These are phyloP conservation scores for Macquaria australasica DNA, from an alignment of 2,113 vertebrate species.

Conservation along the genomic window DNA sequence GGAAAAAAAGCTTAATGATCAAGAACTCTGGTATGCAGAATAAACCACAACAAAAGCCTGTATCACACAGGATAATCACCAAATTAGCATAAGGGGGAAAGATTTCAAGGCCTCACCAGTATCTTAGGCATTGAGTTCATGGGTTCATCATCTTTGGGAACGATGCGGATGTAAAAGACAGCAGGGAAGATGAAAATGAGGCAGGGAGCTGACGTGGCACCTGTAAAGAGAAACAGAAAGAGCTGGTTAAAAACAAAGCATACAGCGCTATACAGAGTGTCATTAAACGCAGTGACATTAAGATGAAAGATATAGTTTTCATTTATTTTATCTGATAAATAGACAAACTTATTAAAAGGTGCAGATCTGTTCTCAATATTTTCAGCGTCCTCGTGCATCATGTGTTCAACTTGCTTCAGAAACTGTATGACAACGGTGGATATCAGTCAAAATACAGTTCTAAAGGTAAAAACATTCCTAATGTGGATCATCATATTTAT, in stretches of 20 bases:
- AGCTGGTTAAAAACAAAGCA: background rate
- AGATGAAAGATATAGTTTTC: background rate
- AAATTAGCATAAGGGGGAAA: background rate
- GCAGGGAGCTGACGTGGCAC: slow-evolving; percentile 96
- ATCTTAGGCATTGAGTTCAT: slow-evolving; percentile 91
- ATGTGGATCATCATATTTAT: background rate
- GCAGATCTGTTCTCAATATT: background rate
- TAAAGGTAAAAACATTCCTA: background rate
- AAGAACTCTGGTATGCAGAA: background rate
- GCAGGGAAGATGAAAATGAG: slow-evolving; percentile 99
- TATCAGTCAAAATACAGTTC: too few relatives aligned
- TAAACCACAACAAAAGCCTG: background rate
- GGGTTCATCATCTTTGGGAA: slow-evolving; percentile 94
- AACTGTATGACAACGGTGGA: background rate
- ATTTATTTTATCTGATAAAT: background rate
- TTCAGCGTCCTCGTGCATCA: background rate
- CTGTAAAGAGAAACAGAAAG: slow-evolving; percentile 77
- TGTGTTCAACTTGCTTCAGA: background rate
- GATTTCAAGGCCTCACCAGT: slow-evolving; percentile 83
- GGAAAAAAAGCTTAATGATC: background rate
- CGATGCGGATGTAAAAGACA: slow-evolving; percentile 97
- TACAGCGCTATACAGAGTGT: background rate
- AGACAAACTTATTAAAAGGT: background rate
- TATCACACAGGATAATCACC: background rate
- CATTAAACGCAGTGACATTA: background rate